Percentiles rank a stretch among this genome's conserved stretches.
These are phyloP conservation scores for Ooceraea biroi DNA, from an alignment of 1,140 invertebrate genomes.

Conservation along the genomic window DNA sequence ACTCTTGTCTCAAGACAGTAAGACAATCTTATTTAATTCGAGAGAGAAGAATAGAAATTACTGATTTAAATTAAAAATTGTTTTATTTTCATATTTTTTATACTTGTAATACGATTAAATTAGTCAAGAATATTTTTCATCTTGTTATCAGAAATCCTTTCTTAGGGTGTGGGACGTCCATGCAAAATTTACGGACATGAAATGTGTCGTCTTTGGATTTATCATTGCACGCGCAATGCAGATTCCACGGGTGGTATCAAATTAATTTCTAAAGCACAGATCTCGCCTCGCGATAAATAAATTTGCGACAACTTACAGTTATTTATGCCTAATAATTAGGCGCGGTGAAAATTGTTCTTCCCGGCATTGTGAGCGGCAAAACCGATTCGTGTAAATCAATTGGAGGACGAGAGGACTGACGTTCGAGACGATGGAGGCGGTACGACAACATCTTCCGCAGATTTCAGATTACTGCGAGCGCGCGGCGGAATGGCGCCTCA, in stretches of 20 bases:
- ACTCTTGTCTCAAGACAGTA: too few relatives aligned
- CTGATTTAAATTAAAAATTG: too few relatives aligned
- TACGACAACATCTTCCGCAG: conserved; percentile 37
- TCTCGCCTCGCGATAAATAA: too few relatives aligned
- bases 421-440: conserved; percentile 33
- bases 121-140: too few relatives aligned
- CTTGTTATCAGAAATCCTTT: too few relatives aligned
- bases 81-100: too few relatives aligned
- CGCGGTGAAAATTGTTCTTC: not conserved
- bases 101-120: too few relatives aligned
- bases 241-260: not conserved
- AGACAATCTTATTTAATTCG: too few relatives aligned
- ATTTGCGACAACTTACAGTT: not conserved
- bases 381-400: conserved; percentile 40
- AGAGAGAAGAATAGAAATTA: too few relatives aligned
- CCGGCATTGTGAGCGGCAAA: not conserved
- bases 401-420: conserved; percentile 11
- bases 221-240: not conserved
- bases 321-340: not conserved
- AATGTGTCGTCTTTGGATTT: not conserved
- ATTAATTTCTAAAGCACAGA: too few relatives aligned
- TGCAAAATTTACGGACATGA: not conserved
- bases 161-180: too few relatives aligned
- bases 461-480: conserved; percentile 47
- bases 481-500: conserved; percentile 45